Percentiles rank a stretch among this genome's conserved stretches.
These are phyloP conservation scores for Dipodomys spectabilis DNA, from an alignment of 2,113 vertebrate genomes.

Conservation along the genomic window DNA sequence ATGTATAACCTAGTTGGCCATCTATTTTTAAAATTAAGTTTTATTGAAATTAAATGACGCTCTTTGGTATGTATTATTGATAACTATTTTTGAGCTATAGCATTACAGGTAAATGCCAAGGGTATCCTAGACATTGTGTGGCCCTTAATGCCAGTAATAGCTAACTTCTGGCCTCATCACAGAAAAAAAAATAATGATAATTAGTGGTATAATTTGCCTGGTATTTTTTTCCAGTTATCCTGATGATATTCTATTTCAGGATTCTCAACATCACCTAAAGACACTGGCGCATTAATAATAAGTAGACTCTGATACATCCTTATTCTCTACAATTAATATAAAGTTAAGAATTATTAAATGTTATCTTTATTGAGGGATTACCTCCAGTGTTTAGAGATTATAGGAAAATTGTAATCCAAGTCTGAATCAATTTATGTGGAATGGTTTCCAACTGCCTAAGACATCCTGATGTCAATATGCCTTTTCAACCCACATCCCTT, in stretches of 20 bases:
- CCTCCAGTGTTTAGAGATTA: neutral
- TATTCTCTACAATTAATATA: neutral
- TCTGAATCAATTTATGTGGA: neutral
- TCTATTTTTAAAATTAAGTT: slow-evolving; percentile 16
- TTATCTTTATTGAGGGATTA: neutral
- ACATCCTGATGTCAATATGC: neutral
- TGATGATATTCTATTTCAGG: neutral
- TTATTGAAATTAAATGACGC: neutral
- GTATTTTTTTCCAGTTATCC: neutral
- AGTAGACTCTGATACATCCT: fast-evolving
- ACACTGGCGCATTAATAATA: neutral
- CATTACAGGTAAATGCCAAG: neutral
- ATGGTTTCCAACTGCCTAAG: neutral
- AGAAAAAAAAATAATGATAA: neutral
- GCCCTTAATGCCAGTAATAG: neutral
- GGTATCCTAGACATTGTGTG: neutral
- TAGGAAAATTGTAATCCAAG: neutral
- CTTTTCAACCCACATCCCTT: neutral
- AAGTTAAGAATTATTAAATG: neutral
- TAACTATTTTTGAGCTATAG: neutral
- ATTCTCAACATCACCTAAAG: neutral
- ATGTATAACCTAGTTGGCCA: neutral
- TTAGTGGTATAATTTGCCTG: neutral
- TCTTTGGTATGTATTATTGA: neutral
- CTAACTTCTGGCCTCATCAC: neutral